Percentiles rank a stretch among this genome's conserved stretches.
phyloP scores from a whole-genome alignment of 2,113 vertebrate species.

The Cyanistes caeruleus region DNA sequence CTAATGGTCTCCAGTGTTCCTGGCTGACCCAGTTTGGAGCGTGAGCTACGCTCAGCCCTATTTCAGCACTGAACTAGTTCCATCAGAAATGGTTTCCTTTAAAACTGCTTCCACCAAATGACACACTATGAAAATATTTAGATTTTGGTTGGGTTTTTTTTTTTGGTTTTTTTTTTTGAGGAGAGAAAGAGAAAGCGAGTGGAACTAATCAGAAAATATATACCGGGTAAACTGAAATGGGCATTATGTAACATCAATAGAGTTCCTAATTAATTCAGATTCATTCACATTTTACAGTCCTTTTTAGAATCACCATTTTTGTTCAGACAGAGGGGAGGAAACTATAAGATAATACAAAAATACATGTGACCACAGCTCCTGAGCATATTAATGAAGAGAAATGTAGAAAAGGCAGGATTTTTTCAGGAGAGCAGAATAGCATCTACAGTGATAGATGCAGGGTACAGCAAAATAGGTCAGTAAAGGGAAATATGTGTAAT shows the following conservation, averaged over 20 bases:
- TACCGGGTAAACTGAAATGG: neutral
- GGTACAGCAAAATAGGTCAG: slow-evolving; percentile 67
- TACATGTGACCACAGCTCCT: neutral
- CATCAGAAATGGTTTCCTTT: slow-evolving; percentile 50
- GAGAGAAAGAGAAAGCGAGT: neutral
- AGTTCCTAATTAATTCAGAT: slow-evolving; percentile 52
- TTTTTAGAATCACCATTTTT: slow-evolving; percentile 35
- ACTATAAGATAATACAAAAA: slow-evolving; percentile 28
- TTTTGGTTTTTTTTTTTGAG: neutral
- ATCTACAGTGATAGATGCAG: slow-evolving; percentile 44
- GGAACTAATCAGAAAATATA: slow-evolving; percentile 28
- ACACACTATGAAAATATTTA: slow-evolving; percentile 13
- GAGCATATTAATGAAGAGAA: slow-evolving; percentile 47
- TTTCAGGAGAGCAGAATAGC: slow-evolving; percentile 25
- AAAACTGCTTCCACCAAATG: slow-evolving; percentile 3
- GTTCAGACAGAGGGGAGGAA: slow-evolving; percentile 14
- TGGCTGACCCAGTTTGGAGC: slow-evolving; percentile 53
- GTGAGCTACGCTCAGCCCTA: slow-evolving; percentile 6
- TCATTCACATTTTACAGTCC: slow-evolving; percentile 16
- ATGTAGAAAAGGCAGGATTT: slow-evolving; percentile 39
- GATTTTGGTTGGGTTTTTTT: neutral
- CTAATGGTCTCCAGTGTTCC: slow-evolving; percentile 27
- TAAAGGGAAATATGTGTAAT: slow-evolving; percentile 57
- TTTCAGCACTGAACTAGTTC: slow-evolving; percentile 50
- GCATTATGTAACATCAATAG: slow-evolving; percentile 14